Percentiles rank a stretch among this genome's conserved stretches.
phyloP scores from a whole-genome alignment of 2,888 invertebrate species.

The Leptura quadrifasciata region DNA sequence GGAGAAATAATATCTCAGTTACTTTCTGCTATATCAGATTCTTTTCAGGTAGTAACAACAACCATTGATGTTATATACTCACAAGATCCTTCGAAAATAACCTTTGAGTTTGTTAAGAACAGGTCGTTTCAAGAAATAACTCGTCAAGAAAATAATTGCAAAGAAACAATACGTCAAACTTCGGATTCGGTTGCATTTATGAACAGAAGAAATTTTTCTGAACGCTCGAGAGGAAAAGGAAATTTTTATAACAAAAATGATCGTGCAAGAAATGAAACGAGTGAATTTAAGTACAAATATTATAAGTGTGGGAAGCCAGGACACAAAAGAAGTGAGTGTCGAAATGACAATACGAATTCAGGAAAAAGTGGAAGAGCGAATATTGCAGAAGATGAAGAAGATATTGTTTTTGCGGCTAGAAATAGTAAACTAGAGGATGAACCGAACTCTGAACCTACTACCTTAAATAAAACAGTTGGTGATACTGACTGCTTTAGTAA shows the following conservation, averaged over 20 bases:
- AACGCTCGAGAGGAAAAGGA: too few relatives aligned
- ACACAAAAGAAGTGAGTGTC: neutral
- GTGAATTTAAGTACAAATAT: neutral
- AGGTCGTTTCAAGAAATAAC: neutral
- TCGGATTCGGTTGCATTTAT: neutral
- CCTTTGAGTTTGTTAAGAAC: neutral
- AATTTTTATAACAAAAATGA: too few relatives aligned
- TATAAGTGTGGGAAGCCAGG: neutral
- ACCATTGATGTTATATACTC: neutral
- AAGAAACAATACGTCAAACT: neutral
- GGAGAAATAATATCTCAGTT: neutral
- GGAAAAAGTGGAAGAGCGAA: neutral
- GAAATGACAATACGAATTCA: too few relatives aligned
- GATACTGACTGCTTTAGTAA: too few relatives aligned
- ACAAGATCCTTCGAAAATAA: neutral
- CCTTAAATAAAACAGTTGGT: too few relatives aligned
- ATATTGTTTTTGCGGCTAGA: neutral
- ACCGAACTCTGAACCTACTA: neutral
- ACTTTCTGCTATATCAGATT: neutral
- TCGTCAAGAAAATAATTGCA: neutral
- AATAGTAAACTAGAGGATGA: too few relatives aligned
- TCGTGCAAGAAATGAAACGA: neutral
- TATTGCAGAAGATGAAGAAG: neutral
- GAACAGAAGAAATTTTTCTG: too few relatives aligned
- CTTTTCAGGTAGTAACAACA: neutral